A percentile compares a stretch with the other conserved stretches of the same genome.
phyloP scores from a whole-genome alignment of 2,888 invertebrate genomes.

The Scaptomyza flava region DNA sequence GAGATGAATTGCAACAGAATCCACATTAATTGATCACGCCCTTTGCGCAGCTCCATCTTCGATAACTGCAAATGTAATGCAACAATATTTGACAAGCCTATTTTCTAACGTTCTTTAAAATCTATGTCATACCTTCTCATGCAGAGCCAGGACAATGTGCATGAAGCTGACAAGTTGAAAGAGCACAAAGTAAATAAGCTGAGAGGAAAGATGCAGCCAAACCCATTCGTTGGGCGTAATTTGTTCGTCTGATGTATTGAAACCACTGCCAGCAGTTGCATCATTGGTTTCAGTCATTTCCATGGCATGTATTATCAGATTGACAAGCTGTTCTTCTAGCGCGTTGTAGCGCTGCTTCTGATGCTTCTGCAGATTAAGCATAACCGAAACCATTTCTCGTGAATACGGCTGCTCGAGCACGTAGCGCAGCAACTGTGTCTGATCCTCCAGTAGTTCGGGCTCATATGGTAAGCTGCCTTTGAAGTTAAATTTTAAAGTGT shows the following conservation, averaged over 20 bases:
- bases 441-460: slow-evolving; percentile 93
- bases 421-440: slow-evolving; percentile 93
- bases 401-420: slow-evolving; percentile 98
- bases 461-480: slow-evolving; percentile 94
- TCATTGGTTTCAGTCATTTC: slow-evolving; percentile 92
- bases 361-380: slow-evolving; percentile 97
- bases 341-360: slow-evolving; percentile 94
- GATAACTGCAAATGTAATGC: slow-evolving; percentile 85
- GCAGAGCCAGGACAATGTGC: slow-evolving; percentile 94
- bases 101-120: too few relatives aligned
- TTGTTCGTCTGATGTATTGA: slow-evolving; percentile 85
- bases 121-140: slow-evolving; percentile 88
- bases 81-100: neutral
- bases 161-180: slow-evolving; percentile 97
- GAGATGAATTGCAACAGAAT: slow-evolving; percentile 98
- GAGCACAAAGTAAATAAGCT: slow-evolving; percentile 96
- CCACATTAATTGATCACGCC: slow-evolving; percentile 99
- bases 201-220: slow-evolving; percentile 97
- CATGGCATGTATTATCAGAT: slow-evolving; percentile 95
- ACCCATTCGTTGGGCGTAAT: slow-evolving; percentile 88
- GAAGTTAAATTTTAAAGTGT: slow-evolving; percentile 88
- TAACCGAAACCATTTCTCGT: slow-evolving; percentile 97
- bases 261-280: slow-evolving; percentile 79
- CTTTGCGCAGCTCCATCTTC: slow-evolving; percentile 92
- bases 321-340: slow-evolving; percentile 96